Evolutionary conservation across 2,113 vertebrate genomes (phyloP).

Genomic region (Anolis carolinensis): DNA sequence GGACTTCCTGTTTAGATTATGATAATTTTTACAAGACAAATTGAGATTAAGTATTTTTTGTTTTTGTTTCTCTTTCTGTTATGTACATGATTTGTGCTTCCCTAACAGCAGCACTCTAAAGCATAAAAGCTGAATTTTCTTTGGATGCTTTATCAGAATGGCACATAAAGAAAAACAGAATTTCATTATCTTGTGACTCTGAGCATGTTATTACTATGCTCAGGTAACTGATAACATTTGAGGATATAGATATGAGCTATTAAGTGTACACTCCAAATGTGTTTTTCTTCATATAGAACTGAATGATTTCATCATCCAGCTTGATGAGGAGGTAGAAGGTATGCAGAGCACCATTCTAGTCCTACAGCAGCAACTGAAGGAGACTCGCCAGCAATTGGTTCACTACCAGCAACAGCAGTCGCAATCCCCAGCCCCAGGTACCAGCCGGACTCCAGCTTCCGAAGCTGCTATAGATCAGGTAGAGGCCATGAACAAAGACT

Average conservation of each 20-base stretch:
- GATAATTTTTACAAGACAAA: background rate
- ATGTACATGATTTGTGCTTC: background rate
- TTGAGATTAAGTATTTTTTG: background rate
- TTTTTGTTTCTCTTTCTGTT: background rate
- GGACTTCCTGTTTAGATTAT: background rate
- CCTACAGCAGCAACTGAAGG: conserved; percentile 96
- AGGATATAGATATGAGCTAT: conserved; percentile 46
- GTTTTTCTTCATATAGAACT: conserved; percentile 83
- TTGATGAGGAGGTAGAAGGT: conserved; percentile 98
- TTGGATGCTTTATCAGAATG: conserved; percentile 25
- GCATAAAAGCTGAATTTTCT: conserved; percentile 8
- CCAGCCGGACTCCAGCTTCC: conserved; percentile 88
- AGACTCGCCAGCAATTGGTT: conserved; percentile 89
- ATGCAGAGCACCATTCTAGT: conserved; percentile 99
- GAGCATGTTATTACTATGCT: background rate
- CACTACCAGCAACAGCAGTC: conserved; percentile 86
- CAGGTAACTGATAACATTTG: conserved; percentile 10
- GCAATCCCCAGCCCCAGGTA: conserved; percentile 75
- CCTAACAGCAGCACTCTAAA: background rate
- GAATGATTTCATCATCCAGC: conserved; percentile 99
- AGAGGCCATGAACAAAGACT: conserved; percentile 87
- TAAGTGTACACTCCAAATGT: conserved; percentile 68
- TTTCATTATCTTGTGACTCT: background rate
- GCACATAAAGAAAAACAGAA: conserved; percentile 9
- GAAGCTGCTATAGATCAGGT: conserved; percentile 81